Conservation (phyloP, 1,140 invertebrate genomes). For the Halyomorpha halys region DNA sequence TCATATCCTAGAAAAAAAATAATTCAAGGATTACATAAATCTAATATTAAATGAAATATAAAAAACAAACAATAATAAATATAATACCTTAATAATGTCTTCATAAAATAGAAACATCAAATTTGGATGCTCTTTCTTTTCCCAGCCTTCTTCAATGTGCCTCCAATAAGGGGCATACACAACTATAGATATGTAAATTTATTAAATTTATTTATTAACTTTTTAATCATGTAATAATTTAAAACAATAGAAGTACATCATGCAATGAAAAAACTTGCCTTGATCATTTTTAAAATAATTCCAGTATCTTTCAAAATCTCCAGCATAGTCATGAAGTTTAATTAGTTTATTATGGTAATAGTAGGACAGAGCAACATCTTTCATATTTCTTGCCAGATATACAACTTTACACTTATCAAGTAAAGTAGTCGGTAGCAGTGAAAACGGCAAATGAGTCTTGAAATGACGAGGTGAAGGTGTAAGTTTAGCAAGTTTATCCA, state of each 20-base stretch:
- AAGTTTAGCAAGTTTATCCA: conserved; percentile 32
- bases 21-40: not conserved
- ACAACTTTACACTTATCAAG: conserved; percentile 39
- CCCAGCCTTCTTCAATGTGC: conserved; percentile 64
- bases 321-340: conserved; percentile 57
- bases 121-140: conserved; percentile 50
- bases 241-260: not conserved
- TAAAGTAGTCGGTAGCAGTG: conserved; percentile 54
- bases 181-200: conserved; percentile 36
- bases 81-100: conserved; percentile 52
- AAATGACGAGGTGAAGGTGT: conserved; percentile 47
- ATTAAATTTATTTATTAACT: not conserved
- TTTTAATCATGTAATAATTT: not conserved
- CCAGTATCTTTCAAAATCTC: conserved; percentile 65
- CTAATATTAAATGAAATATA: not conserved
- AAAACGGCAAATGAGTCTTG: conserved; percentile 50
- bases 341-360: conserved; percentile 65
- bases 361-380: conserved; percentile 75
- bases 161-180: conserved; percentile 61
- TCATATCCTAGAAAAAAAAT: conserved; percentile 43
- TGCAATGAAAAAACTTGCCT: conserved; percentile 32
- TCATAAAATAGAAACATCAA: conserved; percentile 72
- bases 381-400: conserved; percentile 71
- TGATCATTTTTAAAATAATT: conserved; percentile 61
- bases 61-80: conserved; percentile 17